Conservation (phyloP, 2,797 vertebrate species). For the Echeneis naucrates region DNA sequence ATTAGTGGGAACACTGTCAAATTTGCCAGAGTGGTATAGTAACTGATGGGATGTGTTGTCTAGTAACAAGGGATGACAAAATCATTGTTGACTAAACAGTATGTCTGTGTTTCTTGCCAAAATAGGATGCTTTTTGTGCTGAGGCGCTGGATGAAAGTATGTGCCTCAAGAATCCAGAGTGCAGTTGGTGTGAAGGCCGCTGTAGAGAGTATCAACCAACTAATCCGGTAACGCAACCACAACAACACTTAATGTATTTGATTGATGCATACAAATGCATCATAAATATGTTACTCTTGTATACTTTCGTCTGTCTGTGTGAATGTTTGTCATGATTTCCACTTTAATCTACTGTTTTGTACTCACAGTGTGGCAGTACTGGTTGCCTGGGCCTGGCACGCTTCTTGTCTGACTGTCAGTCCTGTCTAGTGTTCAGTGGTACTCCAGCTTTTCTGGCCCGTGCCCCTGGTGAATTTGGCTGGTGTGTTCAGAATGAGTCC, state of each 20-base stretch:
- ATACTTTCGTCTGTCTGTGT: background rate
- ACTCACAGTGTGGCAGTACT: conserved; percentile 88
- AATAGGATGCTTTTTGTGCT: conserved; percentile 89
- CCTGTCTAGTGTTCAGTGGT: conserved; percentile 91
- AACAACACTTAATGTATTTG: background rate
- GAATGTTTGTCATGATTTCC: background rate
- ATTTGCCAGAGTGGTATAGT: background rate
- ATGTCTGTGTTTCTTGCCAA: conserved; percentile 17
- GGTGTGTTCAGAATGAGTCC: conserved; percentile 96
- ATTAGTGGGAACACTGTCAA: background rate
- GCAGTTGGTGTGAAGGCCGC: conserved; percentile 92
- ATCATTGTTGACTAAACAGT: conserved; percentile 1
- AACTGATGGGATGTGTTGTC: background rate
- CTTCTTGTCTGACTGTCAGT: conserved; percentile 92
- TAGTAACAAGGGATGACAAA: background rate
- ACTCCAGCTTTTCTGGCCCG: conserved; percentile 83
- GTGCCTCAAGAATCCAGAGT: conserved; percentile 92
- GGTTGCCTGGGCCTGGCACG: conserved; percentile 92
- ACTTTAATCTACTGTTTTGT: conserved; percentile 23
- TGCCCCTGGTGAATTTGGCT: conserved; percentile 90
- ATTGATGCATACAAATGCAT: background rate
- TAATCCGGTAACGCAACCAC: conserved; percentile 82
- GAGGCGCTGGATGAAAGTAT: conserved; percentile 90
- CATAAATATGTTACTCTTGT: background rate
- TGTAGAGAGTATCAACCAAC: conserved; percentile 91